phyloP scores from a whole-genome alignment of 2,888 invertebrate genomes.

The Eupithecia tripunctaria region DNA sequence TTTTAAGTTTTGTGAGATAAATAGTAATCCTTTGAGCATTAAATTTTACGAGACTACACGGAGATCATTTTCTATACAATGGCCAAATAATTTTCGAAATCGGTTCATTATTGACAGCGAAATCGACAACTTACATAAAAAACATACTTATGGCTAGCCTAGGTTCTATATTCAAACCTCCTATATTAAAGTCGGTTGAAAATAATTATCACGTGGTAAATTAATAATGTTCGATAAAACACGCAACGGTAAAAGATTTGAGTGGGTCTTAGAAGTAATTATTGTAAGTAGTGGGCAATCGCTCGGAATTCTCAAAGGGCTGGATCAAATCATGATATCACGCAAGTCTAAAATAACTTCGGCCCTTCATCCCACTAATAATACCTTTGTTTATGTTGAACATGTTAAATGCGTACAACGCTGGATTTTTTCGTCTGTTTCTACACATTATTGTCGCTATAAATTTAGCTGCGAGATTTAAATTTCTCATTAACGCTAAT shows the following conservation, averaged over 20 bases:
- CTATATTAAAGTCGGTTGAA: too few species aligned
- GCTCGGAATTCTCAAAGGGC: slow-evolving; percentile 66
- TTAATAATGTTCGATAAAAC: slow-evolving; percentile 20
- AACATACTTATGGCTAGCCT: too few species aligned
- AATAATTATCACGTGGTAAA: not conserved
- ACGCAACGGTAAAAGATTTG: slow-evolving; percentile 38
- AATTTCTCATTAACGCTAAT: slow-evolving; percentile 30
- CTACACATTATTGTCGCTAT: slow-evolving; percentile 52
- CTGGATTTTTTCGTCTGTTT: slow-evolving; percentile 49
- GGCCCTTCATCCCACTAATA: slow-evolving; percentile 68
- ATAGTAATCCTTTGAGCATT: too few species aligned
- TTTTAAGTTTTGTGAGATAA: too few species aligned
- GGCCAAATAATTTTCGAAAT: too few species aligned
- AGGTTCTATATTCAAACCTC: too few species aligned
- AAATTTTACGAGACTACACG: too few species aligned
- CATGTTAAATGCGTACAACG: slow-evolving; percentile 53
- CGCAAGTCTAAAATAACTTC: slow-evolving; percentile 60
- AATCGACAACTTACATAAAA: too few species aligned
- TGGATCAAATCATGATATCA: slow-evolving; percentile 66
- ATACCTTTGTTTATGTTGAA: slow-evolving; percentile 71
- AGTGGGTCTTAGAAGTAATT: too few species aligned
- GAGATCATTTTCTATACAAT: too few species aligned
- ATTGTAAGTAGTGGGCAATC: too few species aligned
- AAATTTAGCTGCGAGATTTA: slow-evolving; percentile 45
- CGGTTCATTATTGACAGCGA: too few species aligned